A percentile compares a stretch with the other conserved stretches of the same genome.
Conservation (phyloP, 2,888 invertebrate species). For the Heliconius aoede region DNA sequence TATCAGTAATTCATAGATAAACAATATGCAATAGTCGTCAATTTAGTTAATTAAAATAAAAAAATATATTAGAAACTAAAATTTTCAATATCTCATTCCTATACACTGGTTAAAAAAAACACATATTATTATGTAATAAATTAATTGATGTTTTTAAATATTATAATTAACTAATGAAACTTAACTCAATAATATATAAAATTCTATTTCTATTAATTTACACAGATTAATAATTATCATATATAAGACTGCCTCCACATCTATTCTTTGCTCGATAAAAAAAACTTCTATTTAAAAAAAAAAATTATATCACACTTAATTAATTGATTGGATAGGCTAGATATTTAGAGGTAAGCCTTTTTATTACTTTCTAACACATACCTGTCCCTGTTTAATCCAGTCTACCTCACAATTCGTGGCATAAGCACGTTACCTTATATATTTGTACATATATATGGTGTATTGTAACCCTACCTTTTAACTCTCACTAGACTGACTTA, state of each 20-base stretch:
- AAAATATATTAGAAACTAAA: background rate
- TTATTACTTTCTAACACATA: conserved; percentile 33
- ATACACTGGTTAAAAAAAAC: conserved; percentile 1
- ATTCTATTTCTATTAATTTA: background rate
- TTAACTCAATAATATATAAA: background rate
- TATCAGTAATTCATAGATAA: background rate
- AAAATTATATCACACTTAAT: background rate
- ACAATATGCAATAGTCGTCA: background rate
- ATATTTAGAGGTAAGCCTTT: conserved; percentile 37
- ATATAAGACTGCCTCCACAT: conserved; percentile 15
- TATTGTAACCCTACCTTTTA: conserved; percentile 58
- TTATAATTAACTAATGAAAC: background rate
- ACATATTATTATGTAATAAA: background rate
- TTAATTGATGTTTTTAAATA: background rate
- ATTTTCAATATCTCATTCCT: background rate
- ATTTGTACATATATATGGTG: conserved; percentile 43
- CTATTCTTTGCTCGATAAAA: conserved; percentile 6
- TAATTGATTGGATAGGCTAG: conserved; percentile 1
- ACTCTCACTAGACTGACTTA: conserved; percentile 82
- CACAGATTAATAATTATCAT: background rate
- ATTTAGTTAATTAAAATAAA: background rate
- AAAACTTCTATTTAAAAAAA: background rate
- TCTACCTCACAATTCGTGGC: conserved; percentile 69
- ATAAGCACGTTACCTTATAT: conserved; percentile 66
- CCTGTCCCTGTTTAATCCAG: conserved; percentile 32